Evolutionary conservation across 2,113 vertebrate genomes (phyloP).

Genomic region (Coracopsis vasa): DNA sequence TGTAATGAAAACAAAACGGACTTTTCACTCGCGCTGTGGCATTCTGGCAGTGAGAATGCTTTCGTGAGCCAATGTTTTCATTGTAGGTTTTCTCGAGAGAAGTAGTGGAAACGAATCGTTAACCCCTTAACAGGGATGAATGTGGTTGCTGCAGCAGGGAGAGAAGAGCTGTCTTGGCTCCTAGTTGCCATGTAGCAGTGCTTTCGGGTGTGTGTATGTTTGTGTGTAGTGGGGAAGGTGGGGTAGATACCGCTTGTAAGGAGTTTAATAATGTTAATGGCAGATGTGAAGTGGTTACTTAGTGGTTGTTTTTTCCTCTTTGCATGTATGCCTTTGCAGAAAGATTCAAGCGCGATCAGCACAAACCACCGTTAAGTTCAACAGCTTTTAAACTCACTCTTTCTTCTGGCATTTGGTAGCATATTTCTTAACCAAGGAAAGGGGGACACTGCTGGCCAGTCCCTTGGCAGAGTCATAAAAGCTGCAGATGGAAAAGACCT

Average conservation of each 20-base stretch:
- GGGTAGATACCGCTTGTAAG: conserved; percentile 39
- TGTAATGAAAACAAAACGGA: conserved; percentile 80
- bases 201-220: conserved; percentile 47
- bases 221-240: conserved; percentile 48
- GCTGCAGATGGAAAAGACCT: conserved; percentile 41
- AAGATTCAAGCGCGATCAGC: background rate
- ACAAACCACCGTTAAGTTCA: background rate
- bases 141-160: conserved; percentile 47
- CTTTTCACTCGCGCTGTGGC: conserved; percentile 76
- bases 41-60: conserved; percentile 73
- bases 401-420: background rate
- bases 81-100: conserved; percentile 79
- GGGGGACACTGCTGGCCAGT: background rate
- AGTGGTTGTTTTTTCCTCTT: conserved; percentile 48
- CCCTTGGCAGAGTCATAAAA: background rate
- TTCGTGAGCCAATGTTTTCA: conserved; percentile 77
- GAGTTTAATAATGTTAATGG: conserved; percentile 60
- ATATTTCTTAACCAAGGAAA: background rate
- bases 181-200: background rate
- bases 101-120: conserved; percentile 76
- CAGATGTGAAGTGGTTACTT: conserved; percentile 65
- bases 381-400: background rate
- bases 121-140: conserved; percentile 75
- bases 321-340: conserved; percentile 30
- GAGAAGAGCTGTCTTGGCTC: conserved; percentile 22